Evolutionary conservation across 2,113 vertebrate species (phyloP), one percentile per base, ranked within the genome.

Genomic region (Phaethon lepturus): DNA sequence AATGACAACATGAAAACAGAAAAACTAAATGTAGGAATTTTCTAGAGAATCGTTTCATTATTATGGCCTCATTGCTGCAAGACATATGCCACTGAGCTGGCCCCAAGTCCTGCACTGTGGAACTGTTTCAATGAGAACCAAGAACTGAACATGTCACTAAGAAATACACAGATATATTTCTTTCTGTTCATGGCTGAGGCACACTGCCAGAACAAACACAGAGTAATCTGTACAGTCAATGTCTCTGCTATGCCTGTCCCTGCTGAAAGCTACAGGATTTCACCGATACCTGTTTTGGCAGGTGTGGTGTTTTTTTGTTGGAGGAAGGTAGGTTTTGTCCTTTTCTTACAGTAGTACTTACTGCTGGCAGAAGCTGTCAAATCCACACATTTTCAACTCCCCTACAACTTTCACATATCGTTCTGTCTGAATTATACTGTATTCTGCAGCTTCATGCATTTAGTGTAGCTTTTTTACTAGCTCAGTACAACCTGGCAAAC

Each of bases 201-300:
- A 28, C 11, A 13, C 20, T 22, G 67, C n/a, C n/a, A 79, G 66
- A 76, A 45, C 2, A 88, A 31, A 44, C 29, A 11, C 2, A 19
- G 44, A 79, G 58, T 35, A 24, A 52, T 50, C 75, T 59, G 25
- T 6, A 29, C 58, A 52, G 14, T 63, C n/a, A 16, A 4, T 42
- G 49, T 17, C 44, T 64, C 11, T n/a, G 58, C 74, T 55, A 14
- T n/a, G 50, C 35, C 55, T 63, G 42, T 62, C 33, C 56, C 78
- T 77, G 71, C 64, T 69, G 60, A 59, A 56, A 86, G 72, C 55
- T 38, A 15, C 24, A 50, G 31, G 15, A 4, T 69, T 59, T 20
- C 72, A 50, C 4, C 0, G 0, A 40, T 3, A 40, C 8, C 60
- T 53, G 16, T 18, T 53, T 31, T 28, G n/a, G 19, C 3, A 3